Conservation (phyloP, 2,888 invertebrate species). For the Troides aeacus region DNA sequence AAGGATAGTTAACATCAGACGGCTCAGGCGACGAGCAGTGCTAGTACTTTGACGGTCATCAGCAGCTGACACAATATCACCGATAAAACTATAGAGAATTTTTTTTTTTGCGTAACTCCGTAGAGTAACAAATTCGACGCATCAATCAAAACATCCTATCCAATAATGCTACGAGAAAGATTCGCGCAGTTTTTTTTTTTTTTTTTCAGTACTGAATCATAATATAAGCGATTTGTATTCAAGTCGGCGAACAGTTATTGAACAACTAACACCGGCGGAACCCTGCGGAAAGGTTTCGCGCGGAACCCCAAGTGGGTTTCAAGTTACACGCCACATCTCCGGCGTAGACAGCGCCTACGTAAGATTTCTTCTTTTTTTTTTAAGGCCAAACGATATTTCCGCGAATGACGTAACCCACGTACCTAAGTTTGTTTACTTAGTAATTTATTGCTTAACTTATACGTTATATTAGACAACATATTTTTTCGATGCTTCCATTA, state of each 20-base stretch:
- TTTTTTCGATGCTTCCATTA: too few relatives aligned
- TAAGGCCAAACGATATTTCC: slow-evolving; percentile 6
- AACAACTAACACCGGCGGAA: slow-evolving; percentile 33
- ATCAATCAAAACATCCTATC: too few relatives aligned
- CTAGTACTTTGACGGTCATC: too few relatives aligned
- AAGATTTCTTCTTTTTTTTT: slow-evolving; percentile 10
- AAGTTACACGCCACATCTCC: slow-evolving; percentile 24
- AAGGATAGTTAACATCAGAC: too few relatives aligned
- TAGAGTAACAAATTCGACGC: too few relatives aligned
- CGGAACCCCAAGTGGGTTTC: slow-evolving; percentile 33
- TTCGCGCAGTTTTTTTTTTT: not conserved
- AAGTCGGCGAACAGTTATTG: slow-evolving; percentile 36
- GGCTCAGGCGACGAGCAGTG: too few relatives aligned
- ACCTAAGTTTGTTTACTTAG: not conserved
- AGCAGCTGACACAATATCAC: too few relatives aligned
- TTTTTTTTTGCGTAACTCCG: too few relatives aligned
- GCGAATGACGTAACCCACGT: not conserved
- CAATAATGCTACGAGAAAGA: too few relatives aligned
- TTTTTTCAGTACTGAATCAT: not conserved
- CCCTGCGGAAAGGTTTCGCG: slow-evolving; percentile 33
- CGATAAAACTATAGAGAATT: too few relatives aligned
- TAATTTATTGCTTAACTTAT: not conserved
- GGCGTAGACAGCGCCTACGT: not conserved
- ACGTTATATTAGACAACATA: not conserved
- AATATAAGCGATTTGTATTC: slow-evolving; percentile 35